Conservation (phyloP, 2,113 vertebrate genomes). For the Anoplopoma fimbria region DNA sequence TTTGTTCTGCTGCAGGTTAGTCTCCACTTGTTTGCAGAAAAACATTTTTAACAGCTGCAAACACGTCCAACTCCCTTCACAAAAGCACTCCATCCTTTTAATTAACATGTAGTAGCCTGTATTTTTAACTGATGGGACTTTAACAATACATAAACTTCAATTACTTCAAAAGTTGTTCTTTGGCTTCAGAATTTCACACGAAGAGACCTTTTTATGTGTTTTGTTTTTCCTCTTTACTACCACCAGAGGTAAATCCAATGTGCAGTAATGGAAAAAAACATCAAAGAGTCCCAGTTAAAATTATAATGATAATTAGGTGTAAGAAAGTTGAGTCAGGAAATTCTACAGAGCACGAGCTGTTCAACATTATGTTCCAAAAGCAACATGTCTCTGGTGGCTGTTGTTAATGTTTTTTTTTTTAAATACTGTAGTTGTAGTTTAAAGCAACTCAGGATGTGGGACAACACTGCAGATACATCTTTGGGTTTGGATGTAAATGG, state of each 20-base stretch:
- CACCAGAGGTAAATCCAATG: background rate
- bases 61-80: background rate
- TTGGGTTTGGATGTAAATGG: background rate
- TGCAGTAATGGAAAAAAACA: background rate
- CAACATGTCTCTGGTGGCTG: background rate
- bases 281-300: background rate
- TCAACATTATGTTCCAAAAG: background rate
- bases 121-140: background rate
- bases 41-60: background rate
- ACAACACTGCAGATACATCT: background rate
- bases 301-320: constrained; percentile 5
- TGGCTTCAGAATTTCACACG: background rate
- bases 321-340: background rate
- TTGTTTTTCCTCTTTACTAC: background rate
- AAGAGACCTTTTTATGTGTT: background rate
- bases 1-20: background rate
- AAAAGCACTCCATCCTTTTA: background rate
- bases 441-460: background rate
- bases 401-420: background rate
- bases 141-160: background rate
- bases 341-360: constrained; percentile 3
- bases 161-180: background rate
- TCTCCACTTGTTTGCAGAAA: background rate
- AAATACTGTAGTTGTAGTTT: background rate
- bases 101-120: background rate